These are phyloP conservation scores for Willowsia nigromaculata DNA, from an alignment of 2,888 invertebrate genomes.

Conservation along the genomic window DNA sequence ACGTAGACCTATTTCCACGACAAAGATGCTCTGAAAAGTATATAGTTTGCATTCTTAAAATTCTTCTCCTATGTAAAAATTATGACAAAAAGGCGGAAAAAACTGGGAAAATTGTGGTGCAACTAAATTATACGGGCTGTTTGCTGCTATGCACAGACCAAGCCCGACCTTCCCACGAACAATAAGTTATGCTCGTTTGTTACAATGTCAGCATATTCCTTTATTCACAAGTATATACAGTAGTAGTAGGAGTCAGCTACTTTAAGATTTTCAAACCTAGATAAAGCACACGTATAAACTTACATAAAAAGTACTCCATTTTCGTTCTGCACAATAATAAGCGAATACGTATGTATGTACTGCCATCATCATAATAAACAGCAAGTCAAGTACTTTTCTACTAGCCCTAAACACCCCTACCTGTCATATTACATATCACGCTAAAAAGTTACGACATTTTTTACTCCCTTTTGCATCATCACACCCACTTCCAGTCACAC, in stretches of 20 bases:
- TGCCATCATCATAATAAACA: slow-evolving; percentile 11
- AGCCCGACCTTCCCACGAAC: slow-evolving; percentile 30
- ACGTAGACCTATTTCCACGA: not conserved
- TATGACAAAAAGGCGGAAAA: slow-evolving; percentile 57
- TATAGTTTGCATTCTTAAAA: not conserved
- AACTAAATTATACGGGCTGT: slow-evolving; percentile 31
- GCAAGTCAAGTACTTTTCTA: slow-evolving; percentile 13
- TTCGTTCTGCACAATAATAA: not conserved
- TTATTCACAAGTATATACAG: not conserved
- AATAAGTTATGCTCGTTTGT: slow-evolving; percentile 39
- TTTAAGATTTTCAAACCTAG: not conserved
- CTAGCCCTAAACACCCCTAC: not conserved
- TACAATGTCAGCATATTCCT: slow-evolving; percentile 10
- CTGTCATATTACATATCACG: not conserved
- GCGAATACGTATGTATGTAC: not conserved
- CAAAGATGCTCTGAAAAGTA: not conserved
- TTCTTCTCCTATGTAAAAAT: not conserved
- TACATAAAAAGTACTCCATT: not conserved
- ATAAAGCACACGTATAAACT: not conserved
- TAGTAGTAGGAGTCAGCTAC: not conserved
- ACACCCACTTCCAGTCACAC: not conserved
- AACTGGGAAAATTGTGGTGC: slow-evolving; percentile 46
- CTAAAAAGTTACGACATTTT: not conserved
- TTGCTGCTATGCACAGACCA: slow-evolving; percentile 26
- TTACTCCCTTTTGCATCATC: not conserved